A percentile compares a stretch with the other conserved stretches of the same genome.
phyloP scores from a whole-genome alignment of 1,140 invertebrate genomes.

The Orchestia grillus region DNA sequence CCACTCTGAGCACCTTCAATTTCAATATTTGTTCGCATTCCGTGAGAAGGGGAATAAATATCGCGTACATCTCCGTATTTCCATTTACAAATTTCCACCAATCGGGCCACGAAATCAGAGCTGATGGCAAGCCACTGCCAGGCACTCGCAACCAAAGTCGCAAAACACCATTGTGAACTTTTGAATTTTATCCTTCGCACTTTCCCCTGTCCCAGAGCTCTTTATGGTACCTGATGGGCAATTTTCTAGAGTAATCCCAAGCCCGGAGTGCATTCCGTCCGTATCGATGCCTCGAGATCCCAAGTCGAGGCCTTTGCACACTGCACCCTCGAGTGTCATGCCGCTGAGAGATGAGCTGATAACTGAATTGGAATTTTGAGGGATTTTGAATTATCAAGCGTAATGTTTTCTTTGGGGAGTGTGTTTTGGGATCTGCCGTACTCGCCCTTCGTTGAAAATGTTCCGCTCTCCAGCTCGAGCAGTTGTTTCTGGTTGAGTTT shows the following conservation, averaged over 20 bases:
- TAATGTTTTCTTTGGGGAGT: neutral
- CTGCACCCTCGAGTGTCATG: neutral
- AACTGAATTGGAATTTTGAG: neutral
- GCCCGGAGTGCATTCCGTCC: neutral
- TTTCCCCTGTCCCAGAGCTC: constrained; percentile 2
- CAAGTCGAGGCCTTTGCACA: neutral
- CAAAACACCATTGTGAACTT: constrained; percentile 8
- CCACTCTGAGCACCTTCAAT: neutral
- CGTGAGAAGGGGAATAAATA: neutral
- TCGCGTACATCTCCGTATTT: neutral
- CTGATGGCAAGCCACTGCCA: neutral
- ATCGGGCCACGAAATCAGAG: neutral
- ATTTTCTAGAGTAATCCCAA: constrained; percentile 29
- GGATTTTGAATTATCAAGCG: neutral
- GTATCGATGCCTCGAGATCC: neutral
- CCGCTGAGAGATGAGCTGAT: neutral
- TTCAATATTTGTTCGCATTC: neutral
- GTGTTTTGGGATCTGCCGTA: neutral
- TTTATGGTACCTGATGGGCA: constrained; percentile 22
- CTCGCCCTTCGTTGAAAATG: neutral
- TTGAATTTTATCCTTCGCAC: constrained; percentile 1
- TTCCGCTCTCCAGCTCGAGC: neutral
- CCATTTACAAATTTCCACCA: neutral
- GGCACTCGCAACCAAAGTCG: neutral
- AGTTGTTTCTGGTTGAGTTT: neutral